Base-by-base conservation (phyloP, 2,113 vertebrate genomes). In the Myotis davidii region DNA sequence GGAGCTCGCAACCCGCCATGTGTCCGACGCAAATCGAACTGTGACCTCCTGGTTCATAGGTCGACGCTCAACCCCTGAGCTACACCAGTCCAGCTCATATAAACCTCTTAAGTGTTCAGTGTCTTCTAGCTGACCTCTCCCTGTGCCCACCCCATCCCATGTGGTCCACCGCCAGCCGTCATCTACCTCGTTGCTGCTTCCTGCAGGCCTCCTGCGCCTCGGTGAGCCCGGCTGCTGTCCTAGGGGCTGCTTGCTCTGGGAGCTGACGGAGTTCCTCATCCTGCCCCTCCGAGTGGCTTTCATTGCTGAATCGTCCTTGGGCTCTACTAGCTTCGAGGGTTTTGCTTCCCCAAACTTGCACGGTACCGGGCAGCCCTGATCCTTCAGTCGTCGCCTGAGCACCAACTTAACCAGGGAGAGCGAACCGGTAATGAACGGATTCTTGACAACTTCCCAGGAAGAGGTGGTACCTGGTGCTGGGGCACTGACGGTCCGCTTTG, bases 401-500 rank as follows among this genome's bases (percentile, higher is more conserved):
- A 95, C 92, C n/a, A 95, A 88, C 86, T 95, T 97, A 59, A 92
- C 90, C 94, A 97, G 76, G 18, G 95, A 97, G 67, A 96, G 87
- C 1, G 94, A 93, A 52, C 85, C 92, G 79, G 79, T n/a, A 13
- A 88, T 45, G 18, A 90, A 34, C 0, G 92, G 94, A 4, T 64
- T 85, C 93, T 93, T 91, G 13, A 95, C 95, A 29, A 95, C 95
- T 79, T 97, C 96, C 95, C 96, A 96, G 3, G 82, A 91, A 42
- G 92, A 88, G 54, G 78, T 52, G 54, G 64, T 34, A 32, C 94
- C 67, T 13, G 87, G 34, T 3, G 8, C 45, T 1, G 72, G 69
- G 45, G 45, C 52, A 0, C 1, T 16, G 54, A 39, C 29, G 1
- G 20, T 69, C 42, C 67, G 91, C 84, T 81, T 88, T 56, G 92